phyloP scores from a whole-genome alignment of 2,113 vertebrate species.

The Montifringilla adamsi region DNA sequence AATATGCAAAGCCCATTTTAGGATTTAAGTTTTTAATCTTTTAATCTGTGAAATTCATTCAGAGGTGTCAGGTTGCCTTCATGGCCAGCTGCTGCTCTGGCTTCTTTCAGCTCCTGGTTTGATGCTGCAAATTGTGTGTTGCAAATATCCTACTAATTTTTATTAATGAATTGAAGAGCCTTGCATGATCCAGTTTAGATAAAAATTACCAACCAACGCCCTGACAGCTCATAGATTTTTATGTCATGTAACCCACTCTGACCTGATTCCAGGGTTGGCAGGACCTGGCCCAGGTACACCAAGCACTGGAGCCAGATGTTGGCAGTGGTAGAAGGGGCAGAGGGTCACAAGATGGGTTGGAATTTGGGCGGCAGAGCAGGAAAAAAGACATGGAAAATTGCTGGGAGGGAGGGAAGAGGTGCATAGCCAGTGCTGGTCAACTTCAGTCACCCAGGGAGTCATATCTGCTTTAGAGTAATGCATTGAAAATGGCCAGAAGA shows the following conservation, averaged over 20 bases:
- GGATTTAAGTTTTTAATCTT: not conserved
- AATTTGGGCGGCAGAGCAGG: not conserved
- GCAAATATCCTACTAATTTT: not conserved
- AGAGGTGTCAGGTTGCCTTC: not conserved
- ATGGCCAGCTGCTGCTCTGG: not conserved
- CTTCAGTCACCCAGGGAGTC: not conserved
- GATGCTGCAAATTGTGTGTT: no score
- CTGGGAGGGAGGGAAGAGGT: not conserved
- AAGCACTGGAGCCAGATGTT: accelerated
- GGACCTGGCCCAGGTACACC: not conserved
- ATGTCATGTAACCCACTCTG: not conserved
- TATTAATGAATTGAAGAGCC: not conserved
- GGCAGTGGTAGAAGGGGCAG: not conserved
- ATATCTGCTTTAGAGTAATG: not conserved
- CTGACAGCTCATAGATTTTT: not conserved
- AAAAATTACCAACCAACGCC: not conserved
- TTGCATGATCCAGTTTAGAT: not conserved
- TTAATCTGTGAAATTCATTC: not conserved
- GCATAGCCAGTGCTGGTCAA: not conserved
- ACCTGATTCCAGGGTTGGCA: not conserved
- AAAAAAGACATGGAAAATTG: accelerated
- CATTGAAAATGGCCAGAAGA: not conserved
- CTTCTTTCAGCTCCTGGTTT: not conserved
- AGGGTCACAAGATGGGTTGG: not conserved
- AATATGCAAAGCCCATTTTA: not conserved